Percentiles rank a stretch among this genome's conserved stretches.
These are phyloP conservation scores for Cantharis rufa DNA, from an alignment of 2,888 invertebrate genomes.

Conservation along the genomic window DNA sequence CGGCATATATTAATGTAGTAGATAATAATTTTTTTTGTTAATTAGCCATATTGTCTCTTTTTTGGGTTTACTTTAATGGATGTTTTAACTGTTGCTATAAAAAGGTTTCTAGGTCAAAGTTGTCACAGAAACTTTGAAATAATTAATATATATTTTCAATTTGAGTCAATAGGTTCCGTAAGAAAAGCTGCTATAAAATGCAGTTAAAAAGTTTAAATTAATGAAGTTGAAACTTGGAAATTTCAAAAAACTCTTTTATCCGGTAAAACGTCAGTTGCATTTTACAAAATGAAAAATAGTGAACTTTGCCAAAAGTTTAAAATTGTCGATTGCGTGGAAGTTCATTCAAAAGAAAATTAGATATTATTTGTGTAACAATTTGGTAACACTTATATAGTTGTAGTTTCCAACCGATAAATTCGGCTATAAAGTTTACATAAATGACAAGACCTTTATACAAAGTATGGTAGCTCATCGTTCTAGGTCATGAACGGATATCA, in stretches of 20 bases:
- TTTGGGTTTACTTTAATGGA: too few relatives aligned
- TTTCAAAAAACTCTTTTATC: not conserved
- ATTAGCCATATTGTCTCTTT: too few relatives aligned
- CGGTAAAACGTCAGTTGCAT: not conserved
- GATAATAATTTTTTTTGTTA: too few relatives aligned
- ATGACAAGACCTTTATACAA: slow-evolving; percentile 26
- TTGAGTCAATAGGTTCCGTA: not conserved
- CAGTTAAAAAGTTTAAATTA: not conserved
- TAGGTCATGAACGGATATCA: slow-evolving; percentile 34
- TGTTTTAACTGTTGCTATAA: too few relatives aligned
- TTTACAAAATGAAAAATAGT: not conserved
- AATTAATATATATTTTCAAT: not conserved
- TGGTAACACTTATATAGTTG: slow-evolving; percentile 28
- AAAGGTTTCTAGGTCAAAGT: not conserved
- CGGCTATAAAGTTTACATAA: slow-evolving; percentile 35
- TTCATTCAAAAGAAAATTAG: not conserved
- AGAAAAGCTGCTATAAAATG: not conserved
- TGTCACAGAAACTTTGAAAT: not conserved
- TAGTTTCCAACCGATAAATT: slow-evolving; percentile 32
- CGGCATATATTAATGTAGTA: too few relatives aligned
- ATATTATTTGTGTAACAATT: slow-evolving; percentile 9
- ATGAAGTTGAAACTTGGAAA: not conserved
- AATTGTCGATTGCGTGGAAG: not conserved
- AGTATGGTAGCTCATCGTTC: slow-evolving; percentile 24
- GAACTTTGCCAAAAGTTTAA: not conserved